Percentiles rank a stretch among this genome's conserved stretches.
phyloP scores from a whole-genome alignment of 2,797 vertebrate species.

The Takifugu rubripes region DNA sequence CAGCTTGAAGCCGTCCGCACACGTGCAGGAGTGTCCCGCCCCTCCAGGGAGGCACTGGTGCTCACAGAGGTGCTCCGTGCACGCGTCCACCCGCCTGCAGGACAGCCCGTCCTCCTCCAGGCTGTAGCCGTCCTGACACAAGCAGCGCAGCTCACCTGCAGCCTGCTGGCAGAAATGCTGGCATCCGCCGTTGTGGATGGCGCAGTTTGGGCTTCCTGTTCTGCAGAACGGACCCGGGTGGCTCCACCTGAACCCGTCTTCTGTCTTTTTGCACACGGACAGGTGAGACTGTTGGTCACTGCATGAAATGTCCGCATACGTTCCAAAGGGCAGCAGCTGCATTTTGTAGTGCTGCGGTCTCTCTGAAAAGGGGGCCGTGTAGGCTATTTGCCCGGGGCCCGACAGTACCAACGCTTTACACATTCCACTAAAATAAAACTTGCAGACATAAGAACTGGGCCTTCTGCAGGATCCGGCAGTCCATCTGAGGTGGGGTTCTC shows the following conservation, averaged over 20 bases:
- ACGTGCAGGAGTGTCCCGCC: slow-evolving; percentile 55
- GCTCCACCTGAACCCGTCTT: slow-evolving; percentile 49
- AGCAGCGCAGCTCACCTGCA: slow-evolving; percentile 35
- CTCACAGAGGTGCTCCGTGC: slow-evolving; percentile 50
- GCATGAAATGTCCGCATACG: slow-evolving; percentile 56
- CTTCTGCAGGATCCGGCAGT: slow-evolving; percentile 48
- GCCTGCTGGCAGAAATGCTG: slow-evolving; percentile 54
- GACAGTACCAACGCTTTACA: slow-evolving; percentile 60
- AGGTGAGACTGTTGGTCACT: not conserved
- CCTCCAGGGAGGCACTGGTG: slow-evolving; percentile 45
- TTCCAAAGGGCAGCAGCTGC: slow-evolving; percentile 59
- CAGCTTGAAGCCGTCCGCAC: slow-evolving; percentile 61
- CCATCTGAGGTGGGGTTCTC: slow-evolving; percentile 58
- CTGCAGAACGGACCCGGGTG: slow-evolving; percentile 59
- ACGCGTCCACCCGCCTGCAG: slow-evolving; percentile 54
- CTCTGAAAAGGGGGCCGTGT: slow-evolving; percentile 59
- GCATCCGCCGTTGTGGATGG: slow-evolving; percentile 64
- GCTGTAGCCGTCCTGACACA: slow-evolving; percentile 60
- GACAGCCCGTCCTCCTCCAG: slow-evolving; percentile 54
- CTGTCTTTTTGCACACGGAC: slow-evolving; percentile 17
- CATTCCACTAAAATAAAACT: slow-evolving; percentile 72
- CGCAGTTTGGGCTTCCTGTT: slow-evolving; percentile 38
- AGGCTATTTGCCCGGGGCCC: slow-evolving; percentile 54
- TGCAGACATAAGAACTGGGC: slow-evolving; percentile 55
- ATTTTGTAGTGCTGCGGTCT: slow-evolving; percentile 40